Percentiles rank a stretch among this genome's conserved stretches.
Evolutionary conservation across 2,113 vertebrate species (phyloP).

Genomic region (Cottus gobio): DNA sequence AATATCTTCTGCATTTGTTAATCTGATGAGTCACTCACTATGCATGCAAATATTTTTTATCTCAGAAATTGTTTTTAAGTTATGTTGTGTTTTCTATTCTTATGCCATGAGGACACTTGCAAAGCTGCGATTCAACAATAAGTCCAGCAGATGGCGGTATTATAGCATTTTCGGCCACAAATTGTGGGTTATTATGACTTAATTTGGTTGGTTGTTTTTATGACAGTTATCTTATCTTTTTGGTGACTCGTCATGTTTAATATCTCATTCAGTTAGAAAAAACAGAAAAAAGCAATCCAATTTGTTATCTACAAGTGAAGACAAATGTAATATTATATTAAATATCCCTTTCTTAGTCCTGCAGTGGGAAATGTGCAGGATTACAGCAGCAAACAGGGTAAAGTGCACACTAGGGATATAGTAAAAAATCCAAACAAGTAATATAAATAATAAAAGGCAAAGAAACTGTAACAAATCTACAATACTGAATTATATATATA

Average conservation of each 20-base stretch:
- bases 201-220: background rate
- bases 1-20: background rate
- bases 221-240: background rate
- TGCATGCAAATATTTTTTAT: background rate
- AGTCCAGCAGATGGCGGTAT: constrained; percentile 61
- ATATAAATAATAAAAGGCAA: no score
- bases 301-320: background rate
- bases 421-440: no score
- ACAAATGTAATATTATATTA: background rate
- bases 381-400: no score
- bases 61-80: background rate
- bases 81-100: background rate
- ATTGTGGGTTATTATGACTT: background rate
- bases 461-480: no score
- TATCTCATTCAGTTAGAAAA: background rate
- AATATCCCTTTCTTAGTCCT: no score
- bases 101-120: no score
- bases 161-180: background rate
- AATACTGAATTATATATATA: no score
- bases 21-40: background rate
- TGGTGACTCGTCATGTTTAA: background rate
- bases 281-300: background rate
- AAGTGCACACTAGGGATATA: no score
- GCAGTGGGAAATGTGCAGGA: no score
- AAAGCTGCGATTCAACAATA: constrained; percentile 1